These are phyloP conservation scores for Lepus europaeus DNA, from an alignment of 2,113 vertebrate genomes.

Conservation along the genomic window DNA sequence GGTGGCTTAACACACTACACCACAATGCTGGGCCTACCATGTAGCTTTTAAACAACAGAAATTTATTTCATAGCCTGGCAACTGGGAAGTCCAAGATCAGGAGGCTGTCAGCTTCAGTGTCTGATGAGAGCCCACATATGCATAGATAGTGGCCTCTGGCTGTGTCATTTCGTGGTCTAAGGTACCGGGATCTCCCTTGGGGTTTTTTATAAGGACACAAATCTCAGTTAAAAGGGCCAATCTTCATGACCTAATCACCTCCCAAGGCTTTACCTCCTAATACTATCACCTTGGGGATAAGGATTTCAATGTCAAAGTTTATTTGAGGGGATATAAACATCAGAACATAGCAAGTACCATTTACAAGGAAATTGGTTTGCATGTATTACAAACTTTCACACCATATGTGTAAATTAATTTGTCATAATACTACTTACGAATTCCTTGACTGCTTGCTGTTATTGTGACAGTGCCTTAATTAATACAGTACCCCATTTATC, in stretches of 20 bases:
- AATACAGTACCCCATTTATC: not conserved
- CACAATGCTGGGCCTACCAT: no score
- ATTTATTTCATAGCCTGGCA: not conserved
- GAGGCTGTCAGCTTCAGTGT: not conserved
- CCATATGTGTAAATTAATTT: not conserved
- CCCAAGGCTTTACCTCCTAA: not conserved
- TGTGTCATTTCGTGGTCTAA: not conserved
- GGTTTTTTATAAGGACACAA: not conserved
- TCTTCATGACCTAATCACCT: not conserved
- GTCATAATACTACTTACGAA: not conserved
- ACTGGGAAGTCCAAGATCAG: not conserved
- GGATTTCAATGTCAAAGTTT: not conserved
- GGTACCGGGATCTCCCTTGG: not conserved
- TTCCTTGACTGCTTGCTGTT: not conserved
- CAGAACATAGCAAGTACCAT: not conserved
- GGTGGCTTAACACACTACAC: no score
- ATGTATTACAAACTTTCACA: constrained; percentile 5
- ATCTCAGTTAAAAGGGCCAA: not conserved
- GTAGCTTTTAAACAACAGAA: not conserved
- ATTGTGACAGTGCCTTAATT: not conserved
- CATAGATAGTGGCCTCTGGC: not conserved
- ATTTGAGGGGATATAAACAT: not conserved
- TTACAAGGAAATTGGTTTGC: not conserved
- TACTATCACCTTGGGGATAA: not conserved
- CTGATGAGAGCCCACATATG: not conserved